Percentiles rank a stretch among this genome's conserved stretches.
Evolutionary conservation across 2,113 vertebrate genomes (phyloP).

Genomic region (Engraulis encrasicolus): DNA sequence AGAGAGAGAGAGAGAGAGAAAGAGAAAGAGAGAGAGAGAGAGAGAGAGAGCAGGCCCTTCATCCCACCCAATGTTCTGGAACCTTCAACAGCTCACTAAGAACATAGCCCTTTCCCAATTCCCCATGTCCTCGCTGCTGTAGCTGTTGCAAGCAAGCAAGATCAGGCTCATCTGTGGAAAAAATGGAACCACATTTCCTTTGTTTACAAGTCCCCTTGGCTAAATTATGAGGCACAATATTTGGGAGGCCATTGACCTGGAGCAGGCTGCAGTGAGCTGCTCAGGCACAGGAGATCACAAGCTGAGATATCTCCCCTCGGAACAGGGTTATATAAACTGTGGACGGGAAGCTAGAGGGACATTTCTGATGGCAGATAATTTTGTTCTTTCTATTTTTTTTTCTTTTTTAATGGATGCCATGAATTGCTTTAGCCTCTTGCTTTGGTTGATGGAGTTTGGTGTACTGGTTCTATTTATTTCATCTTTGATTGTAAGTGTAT

Average conservation of each 20-base stretch:
- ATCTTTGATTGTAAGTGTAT: not conserved
- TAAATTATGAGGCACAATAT: constrained; percentile 16
- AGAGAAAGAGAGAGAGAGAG: too few species aligned
- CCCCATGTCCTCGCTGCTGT: not conserved
- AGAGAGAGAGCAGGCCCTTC: too few species aligned
- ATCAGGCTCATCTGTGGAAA: not conserved
- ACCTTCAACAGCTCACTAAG: not conserved
- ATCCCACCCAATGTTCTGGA: not conserved
- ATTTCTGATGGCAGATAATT: constrained; percentile 9
- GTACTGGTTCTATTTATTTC: not conserved
- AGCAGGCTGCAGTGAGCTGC: not conserved
- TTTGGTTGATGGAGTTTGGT: not conserved
- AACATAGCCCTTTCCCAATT: not conserved
- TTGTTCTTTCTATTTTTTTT: not conserved
- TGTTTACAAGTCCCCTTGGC: constrained; percentile 7
- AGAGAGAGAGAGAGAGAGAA: too few species aligned
- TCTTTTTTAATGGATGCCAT: constrained; percentile 54
- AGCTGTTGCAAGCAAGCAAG: not conserved
- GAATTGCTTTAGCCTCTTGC: not conserved
- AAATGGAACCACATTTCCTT: constrained; percentile 8
- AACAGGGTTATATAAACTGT: not conserved
- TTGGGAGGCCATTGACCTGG: not conserved
- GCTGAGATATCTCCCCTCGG: not conserved
- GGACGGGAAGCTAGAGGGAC: constrained; percentile 3
- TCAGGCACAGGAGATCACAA: not conserved